Base-by-base conservation (phyloP, 2,113 vertebrate genomes). In the Psittacula cyanocephala region DNA sequence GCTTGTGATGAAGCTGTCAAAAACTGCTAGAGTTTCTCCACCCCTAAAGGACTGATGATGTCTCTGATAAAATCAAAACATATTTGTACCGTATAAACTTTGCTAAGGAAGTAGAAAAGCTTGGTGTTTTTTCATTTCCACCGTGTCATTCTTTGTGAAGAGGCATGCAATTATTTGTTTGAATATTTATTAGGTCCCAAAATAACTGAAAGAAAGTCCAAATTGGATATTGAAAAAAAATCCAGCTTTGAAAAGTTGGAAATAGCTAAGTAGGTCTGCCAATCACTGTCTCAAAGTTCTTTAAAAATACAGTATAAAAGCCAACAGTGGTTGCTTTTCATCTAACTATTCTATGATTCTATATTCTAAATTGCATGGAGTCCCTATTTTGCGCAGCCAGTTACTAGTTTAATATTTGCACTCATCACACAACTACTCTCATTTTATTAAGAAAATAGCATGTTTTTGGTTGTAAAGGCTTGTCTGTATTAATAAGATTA, bases 1-100 rank as follows among this genome's bases (percentile, higher is more conserved):
- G 7, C 24, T 93, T 46, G 63, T 67, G 93, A 95, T 95, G 76
- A 96, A 96, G 81, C 72, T 97, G 85, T 96, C 93, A 96, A 53
- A 92, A 67, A 59, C 86, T 92, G 47, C 47, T 94, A 43, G 29
- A 71, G 28, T 77, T 92, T 94, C 60, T 81, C 68, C 63, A 95
- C 44, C 62, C 7, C 67, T 91, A 43, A 97, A 96, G 37, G 44
- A 96, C 97, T 86, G 49, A 69, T 64, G 29, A 75, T 57, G 62
- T 86, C 74, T 96, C 62, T 88, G 75, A 82, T 68, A 96, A 97
- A 95, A 93, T 83, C 19, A 88, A 93, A 96, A 85, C 16, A 78
- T 74, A 74, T 75, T 95, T 80, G 18, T 71, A 79, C 64, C 91
- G 43, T 47, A 92, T 67, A 94, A 95, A 92, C 14, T 83, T 94